phyloP scores from a whole-genome alignment of 1,140 invertebrate genomes.

The Xylocopa sonorina region DNA sequence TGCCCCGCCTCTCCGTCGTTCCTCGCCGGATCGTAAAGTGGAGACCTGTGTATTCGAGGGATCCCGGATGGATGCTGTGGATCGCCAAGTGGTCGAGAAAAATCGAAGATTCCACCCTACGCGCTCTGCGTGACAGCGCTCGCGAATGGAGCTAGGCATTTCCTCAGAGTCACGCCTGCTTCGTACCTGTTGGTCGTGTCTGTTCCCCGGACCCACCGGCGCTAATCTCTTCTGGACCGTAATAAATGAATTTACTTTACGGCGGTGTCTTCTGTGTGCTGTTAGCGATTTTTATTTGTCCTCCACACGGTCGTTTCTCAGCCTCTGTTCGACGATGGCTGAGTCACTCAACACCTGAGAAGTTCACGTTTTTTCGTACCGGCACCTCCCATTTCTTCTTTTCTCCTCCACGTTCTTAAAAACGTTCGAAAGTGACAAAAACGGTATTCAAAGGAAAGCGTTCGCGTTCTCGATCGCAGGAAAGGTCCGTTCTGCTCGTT shows the following conservation, averaged over 20 bases:
- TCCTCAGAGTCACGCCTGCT: neutral
- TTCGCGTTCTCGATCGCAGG: neutral
- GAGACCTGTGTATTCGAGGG: conserved; percentile 3
- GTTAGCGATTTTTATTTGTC: neutral
- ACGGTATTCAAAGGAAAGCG: neutral
- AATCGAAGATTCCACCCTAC: neutral
- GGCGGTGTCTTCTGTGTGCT: neutral
- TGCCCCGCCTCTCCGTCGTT: neutral
- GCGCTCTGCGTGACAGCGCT: neutral
- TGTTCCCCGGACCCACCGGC: conserved; percentile 32
- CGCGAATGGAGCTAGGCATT: neutral
- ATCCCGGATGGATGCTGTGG: neutral
- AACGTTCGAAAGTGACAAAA: no score
- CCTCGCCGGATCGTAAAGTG: conserved; percentile 1
- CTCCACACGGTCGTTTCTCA: neutral
- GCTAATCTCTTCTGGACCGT: neutral
- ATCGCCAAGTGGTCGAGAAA: neutral
- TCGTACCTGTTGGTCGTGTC: neutral
- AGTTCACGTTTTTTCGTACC: neutral
- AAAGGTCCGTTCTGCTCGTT: neutral
- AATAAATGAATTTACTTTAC: conserved; percentile 25
- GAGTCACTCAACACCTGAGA: neutral
- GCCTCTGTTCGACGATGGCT: neutral
- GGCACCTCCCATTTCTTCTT: neutral
- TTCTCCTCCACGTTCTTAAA: neutral